Base-by-base conservation (phyloP, 2,888 invertebrate genomes). In the Netelia fuscicornis region DNA sequence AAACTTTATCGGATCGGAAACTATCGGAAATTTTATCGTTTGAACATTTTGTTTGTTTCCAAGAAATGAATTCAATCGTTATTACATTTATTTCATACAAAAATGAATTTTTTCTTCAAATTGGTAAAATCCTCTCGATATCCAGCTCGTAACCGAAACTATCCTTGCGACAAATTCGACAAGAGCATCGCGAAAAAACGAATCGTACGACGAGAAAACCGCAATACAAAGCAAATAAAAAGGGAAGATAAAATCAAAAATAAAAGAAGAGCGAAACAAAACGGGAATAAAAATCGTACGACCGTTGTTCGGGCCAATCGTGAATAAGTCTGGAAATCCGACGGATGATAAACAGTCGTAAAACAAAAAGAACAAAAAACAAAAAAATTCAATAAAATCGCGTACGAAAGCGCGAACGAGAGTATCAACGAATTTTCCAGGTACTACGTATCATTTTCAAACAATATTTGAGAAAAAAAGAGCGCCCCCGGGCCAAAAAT, bases 401-500 rank as follows among this genome's bases (percentile, higher is more conserved):
- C 5, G 11, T 56, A 56, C 30, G 56, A n/a, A 3, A 17, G 58
- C 56, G 5, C n/a, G 56, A 71, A 56, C 42, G 71, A 37, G 37
- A 42, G 30, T 58, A 23, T 58, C 58, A 71, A 56, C 17, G 37
- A 11, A 56, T 42, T 56, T 56, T 2, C 17, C n/a, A 56, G 25
- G 13, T 54, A n/a, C 5, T 58, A 44, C 71, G 42, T 58, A 42
- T 71, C 11, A 71, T 71, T 71, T 71, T 37, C 42, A 58, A 20
- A 58, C 30, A 30, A 2, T 0, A 30, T 30, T 30, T 56, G 11
- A 20, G 8, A 72, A 72, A 72, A 72, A 60, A 56, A 17, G 20
- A 17, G 1, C 5, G 5, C n/a, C 17, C 56, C 56, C 17, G 17
- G 20, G 56, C 56, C 30, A 30, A 30, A 30, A 1, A 48, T 48